Base-by-base conservation (phyloP, 2,113 vertebrate genomes). In the Odontophorus gujanensis region DNA sequence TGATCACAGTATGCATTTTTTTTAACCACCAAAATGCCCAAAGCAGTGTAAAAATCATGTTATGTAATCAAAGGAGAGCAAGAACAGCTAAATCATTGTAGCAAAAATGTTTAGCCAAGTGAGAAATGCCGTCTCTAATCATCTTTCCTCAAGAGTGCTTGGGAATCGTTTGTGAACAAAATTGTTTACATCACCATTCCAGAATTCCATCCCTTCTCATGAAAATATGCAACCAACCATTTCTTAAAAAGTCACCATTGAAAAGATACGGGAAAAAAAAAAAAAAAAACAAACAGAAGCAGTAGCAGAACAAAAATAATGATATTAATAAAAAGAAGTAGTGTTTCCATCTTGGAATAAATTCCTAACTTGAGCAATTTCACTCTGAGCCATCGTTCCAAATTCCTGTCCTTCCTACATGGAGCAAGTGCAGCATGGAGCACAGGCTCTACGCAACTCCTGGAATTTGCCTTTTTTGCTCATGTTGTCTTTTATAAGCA, bases 81-180 rank as follows among this genome's bases (percentile, higher is more conserved):
- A 79, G 91, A 96, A 92, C 81, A 92, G 74, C 77, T 90, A 94
- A 92, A 93, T 93, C 91, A 92, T 87, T 83, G 38, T 85, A 92
- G 51, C 61, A 96, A 87, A 95, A 74, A 85, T 67, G 91, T 66
- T 91, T 82, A 97, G 87, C 90, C 93, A 89, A 96, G 89, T 95
- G 88, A 92, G 93, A 96, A 96, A 91, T 1, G 1, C 50, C 82
- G 87, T 55, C 73, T 69, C 61, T 45, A 78, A 87, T 85, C 63
- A 80, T 94, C 81, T 85, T 90, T 92, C 73, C 76, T 95, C 76
- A 24, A 50, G 86, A 93, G 90, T 21, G 76, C 57, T 82, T 63
- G 79, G 47, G 69, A 65, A 88, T n/a, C 50, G 51, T 81, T 92
- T 75, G 30, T 40, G 78, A 92, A 26, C n/a, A 53, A 87, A 92